These are phyloP conservation scores for Bubalus kerabau DNA, from an alignment of 2,113 vertebrate species.

Conservation along the genomic window DNA sequence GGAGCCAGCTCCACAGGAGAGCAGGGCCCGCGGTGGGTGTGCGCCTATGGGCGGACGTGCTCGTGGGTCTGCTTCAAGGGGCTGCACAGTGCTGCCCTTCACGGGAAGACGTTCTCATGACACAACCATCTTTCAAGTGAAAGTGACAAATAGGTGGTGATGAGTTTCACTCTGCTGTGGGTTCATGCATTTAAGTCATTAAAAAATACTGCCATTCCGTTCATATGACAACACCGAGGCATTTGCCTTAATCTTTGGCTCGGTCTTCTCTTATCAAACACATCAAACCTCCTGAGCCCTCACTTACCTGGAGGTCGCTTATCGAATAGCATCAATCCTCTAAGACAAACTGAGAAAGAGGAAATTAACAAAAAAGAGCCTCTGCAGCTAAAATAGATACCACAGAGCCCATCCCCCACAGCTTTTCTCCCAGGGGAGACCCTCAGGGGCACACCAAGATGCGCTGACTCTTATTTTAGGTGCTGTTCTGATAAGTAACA, in stretches of 20 bases:
- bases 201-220: accelerated
- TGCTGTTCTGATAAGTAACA: not conserved
- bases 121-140: not conserved
- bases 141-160: not conserved
- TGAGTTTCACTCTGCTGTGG: not conserved
- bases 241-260: accelerated
- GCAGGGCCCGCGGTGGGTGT: accelerated
- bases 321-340: not conserved
- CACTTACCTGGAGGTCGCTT: not conserved
- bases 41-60: accelerated
- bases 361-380: not conserved
- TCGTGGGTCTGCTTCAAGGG: accelerated
- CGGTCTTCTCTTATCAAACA: not conserved
- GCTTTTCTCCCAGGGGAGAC: not conserved
- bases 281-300: no score
- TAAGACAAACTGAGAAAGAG: slow-evolving; percentile 4
- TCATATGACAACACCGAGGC: accelerated
- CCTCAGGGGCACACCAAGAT: not conserved
- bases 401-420: accelerated
- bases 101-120: accelerated
- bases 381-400: not conserved
- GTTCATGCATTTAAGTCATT: not conserved
- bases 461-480: not conserved
- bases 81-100: accelerated
- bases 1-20: accelerated